These are phyloP conservation scores for Sebastes minor DNA, from an alignment of 2,797 vertebrate species.

Conservation along the genomic window DNA sequence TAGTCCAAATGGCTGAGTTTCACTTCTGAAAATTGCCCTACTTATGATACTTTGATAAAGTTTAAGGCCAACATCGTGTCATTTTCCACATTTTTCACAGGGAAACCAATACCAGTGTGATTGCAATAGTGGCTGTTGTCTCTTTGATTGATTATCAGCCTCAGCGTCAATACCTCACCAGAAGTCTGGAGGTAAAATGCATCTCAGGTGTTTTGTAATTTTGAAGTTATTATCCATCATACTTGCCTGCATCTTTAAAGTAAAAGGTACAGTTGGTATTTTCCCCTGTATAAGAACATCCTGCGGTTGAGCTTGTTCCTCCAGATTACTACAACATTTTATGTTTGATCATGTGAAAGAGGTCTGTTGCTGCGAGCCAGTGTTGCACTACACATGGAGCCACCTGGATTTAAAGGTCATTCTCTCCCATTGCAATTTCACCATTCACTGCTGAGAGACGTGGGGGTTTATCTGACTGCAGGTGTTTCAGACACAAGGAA, in stretches of 20 bases:
- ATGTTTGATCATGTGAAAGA: conserved; percentile 17
- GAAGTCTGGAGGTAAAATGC: conserved; percentile 35
- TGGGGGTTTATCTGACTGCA: conserved; percentile 28
- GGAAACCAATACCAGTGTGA: conserved; percentile 28
- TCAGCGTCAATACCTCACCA: conserved; percentile 20
- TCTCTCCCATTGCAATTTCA: conserved; percentile 20
- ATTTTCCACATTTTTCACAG: conserved; percentile 34
- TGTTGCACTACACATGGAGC: conserved; percentile 30
- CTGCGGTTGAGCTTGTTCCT: neutral
- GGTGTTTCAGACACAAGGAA: conserved; percentile 13
- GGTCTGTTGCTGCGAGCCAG: conserved; percentile 34
- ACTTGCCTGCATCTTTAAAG: neutral
- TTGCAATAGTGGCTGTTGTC: conserved; percentile 38
- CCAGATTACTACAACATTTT: conserved; percentile 3
- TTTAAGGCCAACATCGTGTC: conserved; percentile 16
- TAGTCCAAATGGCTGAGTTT: neutral
- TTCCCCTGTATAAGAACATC: neutral
- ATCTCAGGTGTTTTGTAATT: conserved; percentile 18
- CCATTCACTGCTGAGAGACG: conserved; percentile 8
- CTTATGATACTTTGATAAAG: conserved; percentile 20
- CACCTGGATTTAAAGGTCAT: conserved; percentile 59
- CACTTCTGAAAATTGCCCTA: neutral
- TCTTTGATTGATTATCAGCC: conserved; percentile 54
- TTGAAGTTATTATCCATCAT: conserved; percentile 40
- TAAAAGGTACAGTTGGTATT: neutral